Conservation (phyloP, 2,113 vertebrate genomes). For the Muntiacus reevesi region DNA sequence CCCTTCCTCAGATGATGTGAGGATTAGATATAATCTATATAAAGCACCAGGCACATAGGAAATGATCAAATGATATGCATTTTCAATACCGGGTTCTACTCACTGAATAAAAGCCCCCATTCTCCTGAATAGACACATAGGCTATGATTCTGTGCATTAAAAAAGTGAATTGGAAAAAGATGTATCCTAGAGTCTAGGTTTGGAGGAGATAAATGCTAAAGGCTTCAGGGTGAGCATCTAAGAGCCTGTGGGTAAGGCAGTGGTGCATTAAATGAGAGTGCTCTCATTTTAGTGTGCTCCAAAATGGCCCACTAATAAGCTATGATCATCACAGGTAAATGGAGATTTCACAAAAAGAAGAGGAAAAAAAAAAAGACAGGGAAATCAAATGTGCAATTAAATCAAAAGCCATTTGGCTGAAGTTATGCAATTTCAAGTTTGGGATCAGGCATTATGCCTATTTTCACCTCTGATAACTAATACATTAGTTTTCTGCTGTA, state of each 20-base stretch:
- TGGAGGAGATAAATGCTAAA: not conserved
- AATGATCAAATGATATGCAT: not conserved
- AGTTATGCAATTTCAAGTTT: conserved; percentile 50
- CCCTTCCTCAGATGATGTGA: not conserved
- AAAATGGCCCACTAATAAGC: not conserved
- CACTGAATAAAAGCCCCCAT: not conserved
- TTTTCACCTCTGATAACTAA: conserved; percentile 50
- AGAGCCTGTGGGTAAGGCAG: not conserved
- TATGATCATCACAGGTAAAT: conserved; percentile 14
- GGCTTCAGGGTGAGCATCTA: not conserved
- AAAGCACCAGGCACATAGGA: not conserved
- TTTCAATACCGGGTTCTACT: not conserved
- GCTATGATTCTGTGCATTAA: not conserved
- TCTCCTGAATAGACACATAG: not conserved
- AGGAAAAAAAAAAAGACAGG: not conserved
- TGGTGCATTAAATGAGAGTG: not conserved
- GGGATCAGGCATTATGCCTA: conserved; percentile 34
- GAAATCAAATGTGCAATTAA: conserved; percentile 6
- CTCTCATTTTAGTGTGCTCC: not conserved
- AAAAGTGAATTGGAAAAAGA: not conserved
- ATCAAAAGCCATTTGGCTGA: conserved; percentile 34
- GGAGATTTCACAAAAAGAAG: conserved; percentile 20
- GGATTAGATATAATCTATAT: not conserved
- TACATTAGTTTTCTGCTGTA: conserved; percentile 29
- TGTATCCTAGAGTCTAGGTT: not conserved